Base-by-base conservation (phyloP, 2,888 invertebrate genomes). In the Dioctria linearis region DNA sequence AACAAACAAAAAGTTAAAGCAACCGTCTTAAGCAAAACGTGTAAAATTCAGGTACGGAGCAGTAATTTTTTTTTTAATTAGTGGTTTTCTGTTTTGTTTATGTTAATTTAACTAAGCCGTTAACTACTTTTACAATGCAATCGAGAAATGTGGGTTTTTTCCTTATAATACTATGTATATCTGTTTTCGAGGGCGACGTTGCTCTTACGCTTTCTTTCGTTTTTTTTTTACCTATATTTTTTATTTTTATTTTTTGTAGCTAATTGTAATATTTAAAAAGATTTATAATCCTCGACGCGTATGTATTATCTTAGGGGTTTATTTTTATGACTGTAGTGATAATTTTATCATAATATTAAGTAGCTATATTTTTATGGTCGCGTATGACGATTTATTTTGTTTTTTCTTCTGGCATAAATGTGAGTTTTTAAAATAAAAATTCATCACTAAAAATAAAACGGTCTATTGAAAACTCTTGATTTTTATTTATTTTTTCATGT, bases 341-440 rank as follows among this genome's bases (percentile, higher is more conserved):
- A 78, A 78, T 78, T 66, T 66, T 78, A 66, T 78, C 65, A 65
- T 78, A 78, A 78, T 66, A 78, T 78, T 78, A 78, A 78, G 78
- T 78, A 78, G 78, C 67, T 78, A 78, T 78, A 78, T 66, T 78
- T 78, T 78, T 78, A 78, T 66, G 78, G 57, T 78, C 78, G 66
- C 78, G 54, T 66, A 67, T 78, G 78, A 78, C 78, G 78, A 78
- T 67, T 66, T 67, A 67, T 79, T 69, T 67, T 67, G 54, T 78
- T 79, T 69, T 51, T 67, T 79, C 67, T 25, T 79, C 66, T 79
- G 79, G 79, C 79, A 79, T 79, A 79, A 79, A 79, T 79, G 79
- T 79, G 79, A 79, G 79, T 79, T 79, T 69, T 78, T 78, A 78
- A 78, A 78, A 66, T 66, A 79, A 79, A 79, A 79, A 79, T 42